Evolutionary conservation across 2,113 vertebrate species (phyloP).

Genomic region (Cisticola juncidis): DNA sequence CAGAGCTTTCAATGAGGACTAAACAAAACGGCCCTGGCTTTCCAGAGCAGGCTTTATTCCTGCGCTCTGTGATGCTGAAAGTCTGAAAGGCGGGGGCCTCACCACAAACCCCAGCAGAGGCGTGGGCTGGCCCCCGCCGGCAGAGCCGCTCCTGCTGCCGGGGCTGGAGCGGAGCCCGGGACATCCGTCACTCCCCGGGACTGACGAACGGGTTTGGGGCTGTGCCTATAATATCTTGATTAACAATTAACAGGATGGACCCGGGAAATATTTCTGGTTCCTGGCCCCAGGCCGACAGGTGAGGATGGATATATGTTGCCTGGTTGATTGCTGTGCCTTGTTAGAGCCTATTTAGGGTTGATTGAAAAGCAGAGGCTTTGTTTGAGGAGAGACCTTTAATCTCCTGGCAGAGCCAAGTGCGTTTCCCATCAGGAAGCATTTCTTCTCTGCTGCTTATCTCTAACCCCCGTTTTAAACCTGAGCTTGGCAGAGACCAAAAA

Average conservation of each 20-base stretch:
- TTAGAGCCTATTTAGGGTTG: conserved; percentile 17
- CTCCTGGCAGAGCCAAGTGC: conserved; percentile 5
- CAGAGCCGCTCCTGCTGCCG: accelerated
- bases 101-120: accelerated
- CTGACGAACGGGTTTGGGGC: not conserved
- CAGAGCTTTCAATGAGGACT: not conserved
- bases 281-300: not conserved
- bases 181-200: not conserved
- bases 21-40: conserved; percentile 9
- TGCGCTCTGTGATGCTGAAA: not conserved
- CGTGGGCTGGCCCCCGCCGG: not conserved
- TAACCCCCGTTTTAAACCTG: not conserved
- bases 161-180: not conserved
- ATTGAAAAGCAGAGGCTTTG: conserved; percentile 50
- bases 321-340: conserved; percentile 23
- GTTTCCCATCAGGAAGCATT: not conserved
- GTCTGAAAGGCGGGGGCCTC: not conserved
- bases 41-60: conserved; percentile 4
- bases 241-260: not conserved
- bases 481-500: conserved; percentile 10
- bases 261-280: not conserved
- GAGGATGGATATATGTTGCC: not conserved
- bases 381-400: conserved; percentile 47
- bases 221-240: not conserved
- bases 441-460: conserved; percentile 40